phyloP scores from a whole-genome alignment of 2,113 vertebrate genomes.

The Oceanites oceanicus region DNA sequence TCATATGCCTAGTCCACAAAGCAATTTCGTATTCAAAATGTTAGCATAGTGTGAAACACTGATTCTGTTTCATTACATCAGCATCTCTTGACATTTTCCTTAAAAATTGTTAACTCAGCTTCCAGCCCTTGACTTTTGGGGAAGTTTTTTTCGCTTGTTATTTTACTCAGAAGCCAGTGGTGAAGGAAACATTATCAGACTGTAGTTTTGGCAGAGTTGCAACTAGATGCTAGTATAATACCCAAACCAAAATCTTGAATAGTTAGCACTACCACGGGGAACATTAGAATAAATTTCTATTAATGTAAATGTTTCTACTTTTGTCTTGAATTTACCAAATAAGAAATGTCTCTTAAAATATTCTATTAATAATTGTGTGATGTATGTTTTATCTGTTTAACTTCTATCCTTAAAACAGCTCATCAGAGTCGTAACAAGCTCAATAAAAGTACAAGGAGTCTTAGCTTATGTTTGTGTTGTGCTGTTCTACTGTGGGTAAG shows the following conservation, averaged over 20 bases:
- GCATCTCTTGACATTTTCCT: not conserved
- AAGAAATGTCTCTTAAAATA: not conserved
- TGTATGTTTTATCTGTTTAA: not conserved
- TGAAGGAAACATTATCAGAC: not conserved
- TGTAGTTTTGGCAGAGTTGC: not conserved
- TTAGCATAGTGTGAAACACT: not conserved
- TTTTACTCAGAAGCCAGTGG: not conserved
- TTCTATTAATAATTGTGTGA: not conserved
- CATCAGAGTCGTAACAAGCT: slow-evolving; percentile 93
- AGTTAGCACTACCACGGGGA: not conserved
- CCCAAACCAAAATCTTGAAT: not conserved
- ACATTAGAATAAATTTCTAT: not conserved
- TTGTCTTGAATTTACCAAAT: not conserved
- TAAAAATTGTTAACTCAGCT: not conserved
- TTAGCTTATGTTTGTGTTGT: slow-evolving; percentile 87
- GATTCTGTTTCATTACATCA: not conserved
- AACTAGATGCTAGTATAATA: not conserved
- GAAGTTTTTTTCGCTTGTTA: not conserved
- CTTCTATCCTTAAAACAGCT: slow-evolving; percentile 77
- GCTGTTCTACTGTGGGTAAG: slow-evolving; percentile 97
- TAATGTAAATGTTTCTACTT: not conserved
- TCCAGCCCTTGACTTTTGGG: not conserved
- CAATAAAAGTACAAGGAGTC: slow-evolving; percentile 92
- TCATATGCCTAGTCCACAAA: not conserved
- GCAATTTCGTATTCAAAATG: not conserved